Evolutionary conservation across 2,888 invertebrate genomes (phyloP).

Genomic region (Metalampra italica): DNA sequence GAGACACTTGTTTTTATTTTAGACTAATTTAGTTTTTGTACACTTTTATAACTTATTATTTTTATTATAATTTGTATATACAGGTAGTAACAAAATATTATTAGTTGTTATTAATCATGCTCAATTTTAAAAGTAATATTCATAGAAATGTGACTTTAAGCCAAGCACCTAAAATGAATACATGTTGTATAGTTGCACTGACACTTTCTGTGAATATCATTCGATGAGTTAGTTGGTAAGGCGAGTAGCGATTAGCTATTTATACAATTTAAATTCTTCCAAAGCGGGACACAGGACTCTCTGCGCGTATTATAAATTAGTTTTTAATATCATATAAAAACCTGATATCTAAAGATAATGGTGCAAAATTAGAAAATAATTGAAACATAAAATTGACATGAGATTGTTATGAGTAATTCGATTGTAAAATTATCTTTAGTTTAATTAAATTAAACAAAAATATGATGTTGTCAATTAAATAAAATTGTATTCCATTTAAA

Average conservation of each 20-base stretch:
- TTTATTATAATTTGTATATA: slow-evolving; percentile 2
- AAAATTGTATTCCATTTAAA: background rate
- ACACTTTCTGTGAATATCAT: slow-evolving; percentile 1
- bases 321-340: slow-evolving; percentile 1
- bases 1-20: background rate
- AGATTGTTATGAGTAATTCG: background rate
- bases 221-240: background rate
- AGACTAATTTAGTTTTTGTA: slow-evolving; percentile 1
- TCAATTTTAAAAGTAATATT: slow-evolving; percentile 9
- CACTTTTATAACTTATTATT: slow-evolving; percentile 1
- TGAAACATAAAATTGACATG: too few relatives aligned
- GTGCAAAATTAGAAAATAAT: background rate
- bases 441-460: too few relatives aligned
- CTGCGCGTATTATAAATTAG: slow-evolving; percentile 15
- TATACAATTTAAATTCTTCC: background rate
- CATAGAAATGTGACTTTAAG: background rate
- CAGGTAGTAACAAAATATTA: background rate
- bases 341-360: background rate
- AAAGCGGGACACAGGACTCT: slow-evolving; percentile 34
- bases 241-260: background rate
- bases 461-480: slow-evolving; percentile 9
- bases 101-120: slow-evolving; percentile 5
- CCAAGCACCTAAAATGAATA: background rate
- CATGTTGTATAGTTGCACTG: background rate
- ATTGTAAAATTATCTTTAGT: background rate